Percentiles rank a stretch among this genome's conserved stretches.
Conservation (phyloP, 2,888 invertebrate genomes). For the Dioctria linearis region DNA sequence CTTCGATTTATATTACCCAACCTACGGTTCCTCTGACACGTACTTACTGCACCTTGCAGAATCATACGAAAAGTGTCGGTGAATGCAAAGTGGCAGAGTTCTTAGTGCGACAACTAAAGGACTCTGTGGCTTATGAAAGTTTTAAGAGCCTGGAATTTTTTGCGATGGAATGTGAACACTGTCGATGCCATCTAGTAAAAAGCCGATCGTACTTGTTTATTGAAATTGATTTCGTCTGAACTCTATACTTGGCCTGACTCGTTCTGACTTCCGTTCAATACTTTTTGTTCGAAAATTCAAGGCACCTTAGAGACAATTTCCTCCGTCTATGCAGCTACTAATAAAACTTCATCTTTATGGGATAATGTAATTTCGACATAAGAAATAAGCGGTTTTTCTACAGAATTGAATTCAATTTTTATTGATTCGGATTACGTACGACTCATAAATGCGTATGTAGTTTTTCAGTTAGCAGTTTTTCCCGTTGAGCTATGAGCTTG, state of each 20-base stretch:
- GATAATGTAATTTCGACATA: slow-evolving; percentile 17
- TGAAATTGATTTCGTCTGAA: slow-evolving; percentile 59
- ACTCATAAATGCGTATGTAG: too few species aligned
- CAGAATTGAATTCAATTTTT: slow-evolving; percentile 36
- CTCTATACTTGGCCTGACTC: background rate
- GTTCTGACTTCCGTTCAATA: slow-evolving; percentile 4
- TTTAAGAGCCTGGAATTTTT: slow-evolving; percentile 37
- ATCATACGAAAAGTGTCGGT: slow-evolving; percentile 18
- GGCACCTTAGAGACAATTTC: slow-evolving; percentile 23
- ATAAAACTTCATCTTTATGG: slow-evolving; percentile 35
- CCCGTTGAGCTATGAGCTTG: too few species aligned
- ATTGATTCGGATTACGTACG: background rate
- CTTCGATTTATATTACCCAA: slow-evolving; percentile 55
- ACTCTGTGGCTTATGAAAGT: slow-evolving; percentile 55
- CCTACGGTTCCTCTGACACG: slow-evolving; percentile 8
- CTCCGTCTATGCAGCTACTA: background rate
- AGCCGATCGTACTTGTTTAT: slow-evolving; percentile 56
- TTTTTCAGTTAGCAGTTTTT: too few species aligned
- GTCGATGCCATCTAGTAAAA: slow-evolving; percentile 38
- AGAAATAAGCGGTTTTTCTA: slow-evolving; percentile 11
- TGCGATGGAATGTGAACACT: slow-evolving; percentile 9
- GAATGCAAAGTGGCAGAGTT: slow-evolving; percentile 45
- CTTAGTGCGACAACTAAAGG: slow-evolving; percentile 21
- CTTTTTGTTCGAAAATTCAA: slow-evolving; percentile 4
- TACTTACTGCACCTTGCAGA: slow-evolving; percentile 40